Conservation (phyloP, 1,140 invertebrate genomes). For the Drosophila murphyi region DNA sequence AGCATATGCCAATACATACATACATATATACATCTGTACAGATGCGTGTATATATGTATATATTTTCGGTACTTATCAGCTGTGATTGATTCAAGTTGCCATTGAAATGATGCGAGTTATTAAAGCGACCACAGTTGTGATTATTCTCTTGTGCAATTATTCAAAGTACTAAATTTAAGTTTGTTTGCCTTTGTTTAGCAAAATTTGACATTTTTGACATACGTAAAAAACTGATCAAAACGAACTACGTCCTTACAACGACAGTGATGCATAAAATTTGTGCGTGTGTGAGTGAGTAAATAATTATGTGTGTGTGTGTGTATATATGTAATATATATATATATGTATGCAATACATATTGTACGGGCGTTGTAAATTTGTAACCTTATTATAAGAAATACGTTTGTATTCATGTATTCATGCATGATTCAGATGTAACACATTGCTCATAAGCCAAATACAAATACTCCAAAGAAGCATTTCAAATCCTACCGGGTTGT, state of each 20-base stretch:
- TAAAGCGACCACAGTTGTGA: neutral
- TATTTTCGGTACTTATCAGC: neutral
- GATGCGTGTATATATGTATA: neutral
- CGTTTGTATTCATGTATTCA: neutral
- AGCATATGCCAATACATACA: neutral
- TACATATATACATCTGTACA: neutral
- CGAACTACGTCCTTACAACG: neutral
- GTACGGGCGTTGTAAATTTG: conserved; percentile 1
- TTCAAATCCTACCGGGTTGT: neutral
- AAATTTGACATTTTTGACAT: neutral
- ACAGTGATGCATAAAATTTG: conserved; percentile 2
- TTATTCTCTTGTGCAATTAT: neutral
- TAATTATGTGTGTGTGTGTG: neutral
- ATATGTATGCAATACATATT: neutral
- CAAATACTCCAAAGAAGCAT: neutral
- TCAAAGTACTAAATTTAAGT: neutral
- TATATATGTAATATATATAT: neutral
- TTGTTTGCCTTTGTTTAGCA: neutral
- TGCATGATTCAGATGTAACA: neutral
- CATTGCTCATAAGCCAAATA: neutral
- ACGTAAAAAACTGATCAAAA: neutral
- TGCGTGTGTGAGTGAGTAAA: conserved; percentile 6
- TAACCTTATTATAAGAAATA: neutral
- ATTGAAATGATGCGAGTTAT: neutral
- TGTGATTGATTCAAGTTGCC: neutral